Evolutionary conservation across 2,797 vertebrate genomes (phyloP).

Genomic region (Peromyscus aztecus): DNA sequence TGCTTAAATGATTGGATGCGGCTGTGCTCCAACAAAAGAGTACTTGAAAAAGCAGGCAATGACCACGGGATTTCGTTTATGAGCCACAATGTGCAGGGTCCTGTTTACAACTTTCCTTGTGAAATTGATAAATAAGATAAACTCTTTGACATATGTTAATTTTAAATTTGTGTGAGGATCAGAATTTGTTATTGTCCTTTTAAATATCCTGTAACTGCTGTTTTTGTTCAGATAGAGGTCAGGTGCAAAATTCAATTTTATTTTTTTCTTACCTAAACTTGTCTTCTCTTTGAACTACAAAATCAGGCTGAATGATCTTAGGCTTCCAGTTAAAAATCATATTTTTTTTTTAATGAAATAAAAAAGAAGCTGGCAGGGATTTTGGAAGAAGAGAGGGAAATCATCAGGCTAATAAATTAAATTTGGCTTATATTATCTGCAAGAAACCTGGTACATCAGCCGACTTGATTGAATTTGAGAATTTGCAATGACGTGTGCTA

Average conservation of each 20-base stretch:
- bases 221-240: constrained; percentile 68
- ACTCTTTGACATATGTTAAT: constrained; percentile 26
- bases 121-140: constrained; percentile 54
- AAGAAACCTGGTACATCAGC: constrained; percentile 51
- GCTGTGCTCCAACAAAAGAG: not conserved
- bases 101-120: not conserved
- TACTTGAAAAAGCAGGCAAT: constrained; percentile 31
- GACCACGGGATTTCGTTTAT: constrained; percentile 31
- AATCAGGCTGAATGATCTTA: constrained; percentile 41
- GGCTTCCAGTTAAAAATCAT: constrained; percentile 52
- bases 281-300: constrained; percentile 68
- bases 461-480: constrained; percentile 62
- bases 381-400: constrained; percentile 14
- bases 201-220: not conserved
- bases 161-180: constrained; percentile 62
- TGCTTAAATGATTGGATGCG: not conserved
- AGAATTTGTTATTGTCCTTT: constrained; percentile 20
- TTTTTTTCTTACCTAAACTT: constrained; percentile 72
- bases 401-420: constrained; percentile 52
- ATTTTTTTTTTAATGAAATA: constrained; percentile 11
- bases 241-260: constrained; percentile 78
- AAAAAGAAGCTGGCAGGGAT: not conserved
- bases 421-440: constrained; percentile 57
- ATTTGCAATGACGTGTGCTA: constrained; percentile 21
- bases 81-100: not conserved